phyloP scores from a whole-genome alignment of 2,888 invertebrate genomes.

The Epirrhoe tristata region DNA sequence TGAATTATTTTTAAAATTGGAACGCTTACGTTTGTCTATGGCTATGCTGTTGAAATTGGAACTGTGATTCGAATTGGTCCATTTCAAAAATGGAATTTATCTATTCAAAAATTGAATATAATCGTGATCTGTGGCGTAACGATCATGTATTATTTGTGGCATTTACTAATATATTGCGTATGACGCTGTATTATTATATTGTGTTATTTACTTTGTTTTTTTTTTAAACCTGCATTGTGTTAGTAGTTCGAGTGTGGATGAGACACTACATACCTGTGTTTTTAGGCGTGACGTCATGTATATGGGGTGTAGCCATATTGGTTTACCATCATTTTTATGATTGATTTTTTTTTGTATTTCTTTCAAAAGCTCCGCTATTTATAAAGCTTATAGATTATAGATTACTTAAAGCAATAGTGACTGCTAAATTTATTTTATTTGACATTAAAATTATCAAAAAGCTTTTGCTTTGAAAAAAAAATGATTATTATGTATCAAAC shows the following conservation, averaged over 20 bases:
- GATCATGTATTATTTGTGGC: constrained; percentile 75
- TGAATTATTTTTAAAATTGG: constrained; percentile 19
- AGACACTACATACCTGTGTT: constrained; percentile 90
- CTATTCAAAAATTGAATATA: constrained; percentile 37
- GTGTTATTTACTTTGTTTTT: constrained; percentile 19
- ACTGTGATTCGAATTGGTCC: constrained; percentile 70
- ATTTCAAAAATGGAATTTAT: constrained; percentile 54
- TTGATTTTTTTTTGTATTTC: constrained; percentile 53
- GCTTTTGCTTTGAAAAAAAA: background rate
- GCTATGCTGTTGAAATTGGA: constrained; percentile 57
- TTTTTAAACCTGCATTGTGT: constrained; percentile 63
- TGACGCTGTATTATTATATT: constrained; percentile 56
- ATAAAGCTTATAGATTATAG: no score
- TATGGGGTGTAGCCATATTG: constrained; percentile 90
- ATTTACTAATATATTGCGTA: constrained; percentile 68
- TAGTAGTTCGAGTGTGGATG: constrained; percentile 86
- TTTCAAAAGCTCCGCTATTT: constrained; percentile 24
- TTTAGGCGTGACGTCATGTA: constrained; percentile 95
- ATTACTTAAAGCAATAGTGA: no score
- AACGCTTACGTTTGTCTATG: constrained; percentile 26
- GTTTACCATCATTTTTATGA: constrained; percentile 77
- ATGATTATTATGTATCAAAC: background rate
- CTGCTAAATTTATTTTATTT: background rate
- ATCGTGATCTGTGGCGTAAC: constrained; percentile 58
- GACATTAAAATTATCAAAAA: background rate